Evolutionary conservation across 2,888 invertebrate genomes (phyloP).

Genomic region (Drosophila demipolita): DNA sequence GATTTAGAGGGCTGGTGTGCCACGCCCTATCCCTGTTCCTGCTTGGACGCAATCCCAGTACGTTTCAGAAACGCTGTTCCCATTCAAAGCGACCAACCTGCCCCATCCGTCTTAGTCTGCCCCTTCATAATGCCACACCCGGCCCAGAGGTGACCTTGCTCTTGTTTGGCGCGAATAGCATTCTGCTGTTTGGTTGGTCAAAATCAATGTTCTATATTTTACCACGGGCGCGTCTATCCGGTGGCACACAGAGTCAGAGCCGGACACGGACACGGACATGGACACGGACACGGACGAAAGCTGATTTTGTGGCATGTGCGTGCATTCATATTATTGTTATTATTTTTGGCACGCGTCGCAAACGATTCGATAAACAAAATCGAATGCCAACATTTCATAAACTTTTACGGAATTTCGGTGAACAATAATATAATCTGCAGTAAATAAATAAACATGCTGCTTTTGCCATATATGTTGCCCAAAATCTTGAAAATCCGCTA

Average conservation of each 20-base stretch:
- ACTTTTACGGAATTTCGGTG: conserved; percentile 62
- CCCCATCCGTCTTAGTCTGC: neutral
- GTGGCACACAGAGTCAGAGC: conserved; percentile 10
- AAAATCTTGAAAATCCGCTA: neutral
- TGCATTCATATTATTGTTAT: conserved; percentile 61
- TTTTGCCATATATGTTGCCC: conserved; percentile 28
- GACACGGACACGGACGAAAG: conserved; percentile 2
- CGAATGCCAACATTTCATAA: conserved; percentile 59
- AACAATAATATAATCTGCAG: conserved; percentile 36
- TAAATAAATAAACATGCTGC: conserved; percentile 54
- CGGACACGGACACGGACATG: conserved; percentile 8
- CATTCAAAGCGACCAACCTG: conserved; percentile 1
- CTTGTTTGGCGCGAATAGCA: conserved; percentile 22
- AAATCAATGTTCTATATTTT: conserved; percentile 78
- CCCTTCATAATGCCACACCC: neutral
- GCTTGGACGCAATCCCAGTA: conserved; percentile 44
- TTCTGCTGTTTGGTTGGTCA: conserved; percentile 35
- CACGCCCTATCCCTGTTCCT: conserved; percentile 53
- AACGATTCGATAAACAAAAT: conserved; percentile 68
- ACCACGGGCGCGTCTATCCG: conserved; percentile 44
- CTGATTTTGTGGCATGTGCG: conserved; percentile 33
- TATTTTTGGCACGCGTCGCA: conserved; percentile 80
- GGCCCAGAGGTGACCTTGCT: conserved; percentile 36
- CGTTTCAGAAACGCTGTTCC: conserved; percentile 11
- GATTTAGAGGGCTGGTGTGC: conserved; percentile 50